A percentile compares a stretch with the other conserved stretches of the same genome.
Evolutionary conservation across 2,113 vertebrate species (phyloP).

Genomic region (Myiozetetes cayanensis): DNA sequence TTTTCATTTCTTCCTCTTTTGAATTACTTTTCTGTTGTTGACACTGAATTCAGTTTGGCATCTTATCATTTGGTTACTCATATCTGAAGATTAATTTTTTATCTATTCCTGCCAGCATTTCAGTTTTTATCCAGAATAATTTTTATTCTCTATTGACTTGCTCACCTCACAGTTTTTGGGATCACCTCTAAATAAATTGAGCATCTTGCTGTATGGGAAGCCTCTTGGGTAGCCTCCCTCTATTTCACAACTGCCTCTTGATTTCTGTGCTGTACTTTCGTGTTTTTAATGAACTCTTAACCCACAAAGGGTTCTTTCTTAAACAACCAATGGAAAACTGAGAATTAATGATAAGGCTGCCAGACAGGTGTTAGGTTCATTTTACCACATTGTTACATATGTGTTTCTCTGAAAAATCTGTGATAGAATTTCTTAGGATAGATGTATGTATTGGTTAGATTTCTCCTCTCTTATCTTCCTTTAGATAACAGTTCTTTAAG

Average conservation of each 20-base stretch:
- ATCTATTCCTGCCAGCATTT: background rate
- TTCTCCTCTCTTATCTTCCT: background rate
- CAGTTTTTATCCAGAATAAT: background rate
- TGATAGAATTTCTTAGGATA: background rate
- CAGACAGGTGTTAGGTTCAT: background rate
- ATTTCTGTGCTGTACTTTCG: background rate
- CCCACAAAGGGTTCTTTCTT: background rate
- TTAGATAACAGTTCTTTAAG: background rate
- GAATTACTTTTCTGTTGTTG: background rate
- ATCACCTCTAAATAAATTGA: background rate
- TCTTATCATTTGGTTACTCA: background rate
- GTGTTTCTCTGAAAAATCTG: background rate
- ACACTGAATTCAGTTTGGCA: background rate
- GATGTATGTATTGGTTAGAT: background rate
- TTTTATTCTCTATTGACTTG: background rate
- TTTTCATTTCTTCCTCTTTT: background rate
- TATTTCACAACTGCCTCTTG: background rate
- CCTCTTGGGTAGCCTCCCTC: background rate
- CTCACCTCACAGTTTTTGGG: background rate
- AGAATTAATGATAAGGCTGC: background rate
- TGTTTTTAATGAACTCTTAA: background rate
- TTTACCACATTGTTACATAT: rapidly evolving
- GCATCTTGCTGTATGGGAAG: background rate
- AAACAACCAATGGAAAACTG: background rate
- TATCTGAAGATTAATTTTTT: background rate